Percentiles rank a stretch among this genome's conserved stretches.
Evolutionary conservation across 2,888 invertebrate genomes (phyloP).

Genomic region (Melipona bicolor): DNA sequence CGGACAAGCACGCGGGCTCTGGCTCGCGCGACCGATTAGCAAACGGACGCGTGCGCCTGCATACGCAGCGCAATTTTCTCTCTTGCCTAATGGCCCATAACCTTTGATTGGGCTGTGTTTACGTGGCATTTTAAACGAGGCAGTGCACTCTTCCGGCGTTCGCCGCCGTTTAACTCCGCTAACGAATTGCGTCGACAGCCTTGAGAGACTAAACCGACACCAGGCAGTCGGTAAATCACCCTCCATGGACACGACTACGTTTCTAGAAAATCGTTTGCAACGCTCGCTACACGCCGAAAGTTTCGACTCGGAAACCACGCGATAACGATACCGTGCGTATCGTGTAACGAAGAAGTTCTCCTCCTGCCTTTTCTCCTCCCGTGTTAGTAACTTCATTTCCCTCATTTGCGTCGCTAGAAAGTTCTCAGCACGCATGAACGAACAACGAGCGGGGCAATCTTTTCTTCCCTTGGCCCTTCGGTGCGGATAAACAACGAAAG

Average conservation of each 20-base stretch:
- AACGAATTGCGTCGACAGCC: slow-evolving; percentile 58
- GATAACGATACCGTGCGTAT: not conserved
- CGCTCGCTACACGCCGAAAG: too few relatives aligned
- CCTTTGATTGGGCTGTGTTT: slow-evolving; percentile 81
- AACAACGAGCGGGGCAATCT: too few relatives aligned
- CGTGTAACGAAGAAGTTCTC: not conserved
- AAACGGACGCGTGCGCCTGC: slow-evolving; percentile 68
- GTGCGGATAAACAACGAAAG: not conserved
- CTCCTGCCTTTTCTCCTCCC: not conserved
- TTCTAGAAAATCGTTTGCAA: not conserved
- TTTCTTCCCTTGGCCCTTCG: not conserved
- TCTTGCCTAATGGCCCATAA: slow-evolving; percentile 82
- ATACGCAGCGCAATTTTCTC: slow-evolving; percentile 81
- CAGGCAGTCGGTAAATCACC: not conserved
- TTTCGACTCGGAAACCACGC: not conserved
- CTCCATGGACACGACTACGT: not conserved
- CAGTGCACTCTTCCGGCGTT: slow-evolving; percentile 23
- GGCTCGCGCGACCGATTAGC: slow-evolving; percentile 54
- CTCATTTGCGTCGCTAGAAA: not conserved
- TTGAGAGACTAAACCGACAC: slow-evolving; percentile 34
- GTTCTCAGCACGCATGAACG: not conserved
- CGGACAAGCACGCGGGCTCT: slow-evolving; percentile 49
- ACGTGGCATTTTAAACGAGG: slow-evolving; percentile 72
- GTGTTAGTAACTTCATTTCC: not conserved
- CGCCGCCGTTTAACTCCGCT: slow-evolving; percentile 30